These are phyloP conservation scores for Gymnarchus niloticus DNA, from an alignment of 2,113 vertebrate species.

Conservation along the genomic window DNA sequence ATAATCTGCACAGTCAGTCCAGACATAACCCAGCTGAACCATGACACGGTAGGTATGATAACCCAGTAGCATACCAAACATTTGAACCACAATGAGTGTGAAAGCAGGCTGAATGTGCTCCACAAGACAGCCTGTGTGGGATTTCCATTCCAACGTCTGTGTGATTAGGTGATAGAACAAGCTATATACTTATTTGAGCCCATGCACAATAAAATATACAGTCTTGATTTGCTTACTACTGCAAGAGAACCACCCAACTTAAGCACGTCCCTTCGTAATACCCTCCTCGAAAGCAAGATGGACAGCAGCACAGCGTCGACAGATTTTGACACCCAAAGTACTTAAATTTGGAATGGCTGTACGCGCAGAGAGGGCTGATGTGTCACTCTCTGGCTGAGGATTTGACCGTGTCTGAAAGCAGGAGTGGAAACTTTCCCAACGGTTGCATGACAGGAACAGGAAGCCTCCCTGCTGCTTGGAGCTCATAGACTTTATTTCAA, in stretches of 20 bases:
- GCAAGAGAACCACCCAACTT: not conserved
- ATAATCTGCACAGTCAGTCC: not conserved
- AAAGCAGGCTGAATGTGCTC: no score
- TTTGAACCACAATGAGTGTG: not conserved
- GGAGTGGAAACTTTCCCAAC: not conserved
- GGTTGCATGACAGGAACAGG: not conserved
- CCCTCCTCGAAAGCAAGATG: not conserved
- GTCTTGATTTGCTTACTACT: not conserved
- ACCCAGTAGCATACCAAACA: not conserved
- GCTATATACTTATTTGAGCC: not conserved
- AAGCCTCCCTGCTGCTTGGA: not conserved
- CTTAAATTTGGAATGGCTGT: not conserved
- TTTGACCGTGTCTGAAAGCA: not conserved
- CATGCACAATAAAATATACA: not conserved
- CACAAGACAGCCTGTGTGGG: not conserved
- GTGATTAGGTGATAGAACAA: not conserved
- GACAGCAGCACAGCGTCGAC: not conserved
- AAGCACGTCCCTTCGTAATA: no score
- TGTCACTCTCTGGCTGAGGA: not conserved
- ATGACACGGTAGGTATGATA: not conserved
- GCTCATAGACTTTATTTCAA: not conserved
- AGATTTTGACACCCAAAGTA: not conserved
- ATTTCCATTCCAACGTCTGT: not conserved
- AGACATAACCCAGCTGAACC: not conserved
- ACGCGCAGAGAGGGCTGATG: not conserved